These are phyloP conservation scores for Tethea ocularis DNA, from an alignment of 2,888 invertebrate species.

Conservation along the genomic window DNA sequence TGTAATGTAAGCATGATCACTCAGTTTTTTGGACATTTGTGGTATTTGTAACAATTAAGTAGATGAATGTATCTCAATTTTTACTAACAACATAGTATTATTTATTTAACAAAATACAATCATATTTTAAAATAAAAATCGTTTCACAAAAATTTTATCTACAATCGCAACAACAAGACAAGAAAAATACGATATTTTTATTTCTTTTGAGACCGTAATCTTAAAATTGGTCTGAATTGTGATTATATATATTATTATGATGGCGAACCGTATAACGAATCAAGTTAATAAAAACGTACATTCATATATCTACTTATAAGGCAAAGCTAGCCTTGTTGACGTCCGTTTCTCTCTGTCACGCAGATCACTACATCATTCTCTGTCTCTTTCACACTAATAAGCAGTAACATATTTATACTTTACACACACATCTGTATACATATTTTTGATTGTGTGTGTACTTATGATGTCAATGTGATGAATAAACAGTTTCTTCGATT, in stretches of 20 bases:
- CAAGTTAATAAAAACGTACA: constrained; percentile 80
- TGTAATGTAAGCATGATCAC: too few relatives aligned
- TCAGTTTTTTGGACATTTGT: too few relatives aligned
- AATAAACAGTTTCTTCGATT: constrained; percentile 82
- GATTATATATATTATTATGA: constrained; percentile 77
- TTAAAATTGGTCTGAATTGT: constrained; percentile 60
- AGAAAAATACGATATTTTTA: constrained; percentile 22
- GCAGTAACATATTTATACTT: constrained; percentile 54
- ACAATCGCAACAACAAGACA: constrained; percentile 15
- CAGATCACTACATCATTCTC: constrained; percentile 50
- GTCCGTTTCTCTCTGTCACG: constrained; percentile 64
- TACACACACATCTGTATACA: constrained; percentile 46
- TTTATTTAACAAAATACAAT: too few relatives aligned
- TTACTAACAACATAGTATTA: too few relatives aligned
- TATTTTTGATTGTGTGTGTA: constrained; percentile 43
- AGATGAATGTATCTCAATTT: too few relatives aligned
- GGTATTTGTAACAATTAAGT: too few relatives aligned
- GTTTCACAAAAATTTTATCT: constrained; percentile 2
- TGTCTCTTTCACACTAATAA: constrained; percentile 76
- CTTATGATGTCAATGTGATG: constrained; percentile 71
- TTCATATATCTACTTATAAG: constrained; percentile 79
- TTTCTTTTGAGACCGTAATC: constrained; percentile 44
- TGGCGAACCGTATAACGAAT: constrained; percentile 76
- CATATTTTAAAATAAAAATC: background rate
- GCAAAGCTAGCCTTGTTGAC: constrained; percentile 79